Evolutionary conservation across 2,888 invertebrate genomes (phyloP), one percentile per base, ranked within the genome.

Genomic region (Nematopogon swammerdamellus): DNA sequence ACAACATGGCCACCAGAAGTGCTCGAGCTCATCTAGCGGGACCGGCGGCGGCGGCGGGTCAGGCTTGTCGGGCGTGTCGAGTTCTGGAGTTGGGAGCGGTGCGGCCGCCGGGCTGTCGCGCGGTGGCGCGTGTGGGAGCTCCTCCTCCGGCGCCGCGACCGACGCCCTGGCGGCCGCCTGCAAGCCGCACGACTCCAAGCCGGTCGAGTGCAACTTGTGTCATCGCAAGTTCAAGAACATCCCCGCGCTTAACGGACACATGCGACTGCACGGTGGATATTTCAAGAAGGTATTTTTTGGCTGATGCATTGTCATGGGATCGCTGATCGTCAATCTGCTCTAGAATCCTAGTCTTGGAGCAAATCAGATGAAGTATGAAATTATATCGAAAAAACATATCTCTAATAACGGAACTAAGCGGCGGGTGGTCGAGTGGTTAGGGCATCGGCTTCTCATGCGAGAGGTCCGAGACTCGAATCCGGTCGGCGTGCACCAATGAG

Each of bases 211-310:
- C 76, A 94, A 92, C 72, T 83, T 97, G 53, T 98, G 97, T 69
- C 92, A 95, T 72, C 85, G 96, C 59, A 91, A 93, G 68, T 98
- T 97, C 80, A 97, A 97, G 80, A 97, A 97, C 72, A 92, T 96
- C 70, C 96, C 97, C 18, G 97, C 97, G 20, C 85, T 98, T 50
- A 98, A 98, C 72, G 97, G 97, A 8, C 97, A 97, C 68, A 97
- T 97, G 97, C 84, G 97, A 62, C 82, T 97, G 55, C 97, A 98
- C 70, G 97, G 97, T 45, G 97, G 97, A 50, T 97, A 96, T 72
- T 93, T 95, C 65, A 97, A 97, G 73, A 95, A 94, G 86, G 91
- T 90, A n/a, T n/a, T n/a, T n/a, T n/a, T n/a, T n/a, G n/a, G n/a
- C n/a, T n/a, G n/a, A n/a, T n/a, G n/a, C n/a, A n/a, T n/a, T n/a